Evolutionary conservation across 37 sponge, comb jelly and placozoan species (phyloP).

Genomic region (Chondrilla cf. caribensis): DNA sequence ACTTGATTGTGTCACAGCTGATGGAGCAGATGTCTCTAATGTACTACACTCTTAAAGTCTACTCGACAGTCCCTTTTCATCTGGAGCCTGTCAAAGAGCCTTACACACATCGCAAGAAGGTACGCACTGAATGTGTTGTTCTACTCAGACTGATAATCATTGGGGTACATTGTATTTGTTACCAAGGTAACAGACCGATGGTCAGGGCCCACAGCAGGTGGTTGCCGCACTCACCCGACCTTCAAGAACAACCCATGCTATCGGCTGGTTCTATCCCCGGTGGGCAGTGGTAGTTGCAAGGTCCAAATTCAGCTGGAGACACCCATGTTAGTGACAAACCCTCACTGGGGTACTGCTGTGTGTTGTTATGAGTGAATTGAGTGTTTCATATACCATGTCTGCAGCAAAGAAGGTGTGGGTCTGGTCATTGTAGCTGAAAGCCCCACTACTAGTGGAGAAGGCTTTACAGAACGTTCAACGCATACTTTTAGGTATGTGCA

Average conservation of each 20-base stretch:
- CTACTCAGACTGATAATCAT: background rate
- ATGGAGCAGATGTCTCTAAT: conserved; percentile 78
- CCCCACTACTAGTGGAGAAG: background rate
- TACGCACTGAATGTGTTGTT: background rate
- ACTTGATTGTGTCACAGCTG: conserved; percentile 90
- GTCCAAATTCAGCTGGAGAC: conserved; percentile 37
- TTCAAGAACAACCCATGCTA: conserved; percentile 50
- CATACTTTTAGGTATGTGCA: conserved; percentile 21
- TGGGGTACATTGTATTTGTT: background rate
- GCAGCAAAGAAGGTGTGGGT: conserved; percentile 20
- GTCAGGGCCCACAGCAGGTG: conserved; percentile 54
- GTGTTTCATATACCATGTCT: background rate
- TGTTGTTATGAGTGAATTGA: no score
- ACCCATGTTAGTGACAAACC: background rate
- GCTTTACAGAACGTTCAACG: conserved; percentile 5
- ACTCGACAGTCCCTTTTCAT: conserved; percentile 13
- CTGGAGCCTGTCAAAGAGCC: conserved; percentile 36
- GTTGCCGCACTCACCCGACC: conserved; percentile 54
- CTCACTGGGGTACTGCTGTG: no score
- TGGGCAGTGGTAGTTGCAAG: conserved; percentile 2
- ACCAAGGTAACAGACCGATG: conserved; percentile 48
- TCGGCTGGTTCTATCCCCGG: conserved; percentile 20
- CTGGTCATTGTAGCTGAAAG: conserved; percentile 19
- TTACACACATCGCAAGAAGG: conserved; percentile 28
- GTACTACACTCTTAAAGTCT: conserved; percentile 86